Percentiles rank a stretch among this genome's conserved stretches.
phyloP scores from a whole-genome alignment of 2,113 vertebrate genomes.

The Pterophyllum scalare region DNA sequence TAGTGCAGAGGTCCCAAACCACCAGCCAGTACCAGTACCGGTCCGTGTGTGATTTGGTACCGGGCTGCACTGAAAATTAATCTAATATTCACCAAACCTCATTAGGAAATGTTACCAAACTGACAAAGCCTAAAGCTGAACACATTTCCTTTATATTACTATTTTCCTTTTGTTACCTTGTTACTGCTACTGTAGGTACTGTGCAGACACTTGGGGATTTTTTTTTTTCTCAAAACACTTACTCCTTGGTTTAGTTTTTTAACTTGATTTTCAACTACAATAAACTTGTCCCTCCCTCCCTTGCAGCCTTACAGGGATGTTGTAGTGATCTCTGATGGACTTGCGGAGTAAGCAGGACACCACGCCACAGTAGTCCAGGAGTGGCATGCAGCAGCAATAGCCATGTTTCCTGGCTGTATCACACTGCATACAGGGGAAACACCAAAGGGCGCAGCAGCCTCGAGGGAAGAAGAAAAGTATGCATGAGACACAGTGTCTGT shows the following conservation, averaged over 20 bases:
- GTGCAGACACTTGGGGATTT: too few species aligned
- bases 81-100: too few species aligned
- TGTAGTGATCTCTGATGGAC: not conserved
- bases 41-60: too few species aligned
- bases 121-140: too few species aligned
- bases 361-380: not conserved
- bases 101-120: too few species aligned
- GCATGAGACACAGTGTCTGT: not conserved
- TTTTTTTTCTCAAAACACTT: too few species aligned
- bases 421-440: not conserved
- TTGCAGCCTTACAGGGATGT: not conserved
- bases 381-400: rapidly evolving
- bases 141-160: too few species aligned
- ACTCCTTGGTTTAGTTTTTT: not conserved
- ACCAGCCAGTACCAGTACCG: too few species aligned
- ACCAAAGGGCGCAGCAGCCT: not conserved
- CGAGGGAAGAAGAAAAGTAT: not conserved
- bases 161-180: too few species aligned
- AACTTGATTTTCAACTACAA: not conserved
- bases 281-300: not conserved
- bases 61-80: too few species aligned
- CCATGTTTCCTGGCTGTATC: not conserved
- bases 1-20: too few species aligned
- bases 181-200: too few species aligned
- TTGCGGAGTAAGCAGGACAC: not conserved